Evolutionary conservation across 2,797 vertebrate genomes (phyloP).

Genomic region (Anas acuta): DNA sequence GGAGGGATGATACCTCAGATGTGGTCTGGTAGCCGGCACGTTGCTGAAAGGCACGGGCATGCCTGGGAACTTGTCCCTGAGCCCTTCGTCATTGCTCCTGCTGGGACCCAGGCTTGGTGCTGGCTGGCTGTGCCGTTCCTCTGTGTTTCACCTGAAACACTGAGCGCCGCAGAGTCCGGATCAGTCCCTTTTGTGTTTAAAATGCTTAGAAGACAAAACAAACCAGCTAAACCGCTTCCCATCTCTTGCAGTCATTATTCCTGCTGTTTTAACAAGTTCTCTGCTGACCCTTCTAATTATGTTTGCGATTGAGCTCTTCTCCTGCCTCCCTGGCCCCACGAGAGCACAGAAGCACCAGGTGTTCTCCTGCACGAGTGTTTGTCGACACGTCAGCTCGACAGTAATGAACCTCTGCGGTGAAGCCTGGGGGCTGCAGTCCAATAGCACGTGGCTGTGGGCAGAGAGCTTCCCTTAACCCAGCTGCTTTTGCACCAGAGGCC

Average conservation of each 20-base stretch:
- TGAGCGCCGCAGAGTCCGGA: background rate
- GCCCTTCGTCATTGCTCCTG: background rate
- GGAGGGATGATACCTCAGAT: background rate
- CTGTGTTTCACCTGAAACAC: fast-evolving
- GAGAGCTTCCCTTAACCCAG: background rate
- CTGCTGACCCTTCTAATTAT: background rate
- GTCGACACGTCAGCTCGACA: fast-evolving
- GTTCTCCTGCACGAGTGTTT: background rate
- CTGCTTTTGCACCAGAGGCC: background rate
- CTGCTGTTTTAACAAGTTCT: background rate
- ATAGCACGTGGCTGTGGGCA: fast-evolving
- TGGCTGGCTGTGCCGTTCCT: background rate
- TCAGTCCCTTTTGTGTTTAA: background rate
- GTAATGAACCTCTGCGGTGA: fast-evolving
- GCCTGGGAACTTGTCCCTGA: background rate
- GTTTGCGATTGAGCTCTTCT: background rate
- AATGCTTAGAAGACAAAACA: background rate
- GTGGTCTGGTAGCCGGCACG: background rate
- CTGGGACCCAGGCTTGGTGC: fast-evolving
- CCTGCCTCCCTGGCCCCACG: background rate
- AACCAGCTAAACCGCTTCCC: background rate
- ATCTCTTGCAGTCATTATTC: fast-evolving
- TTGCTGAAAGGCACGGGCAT: background rate
- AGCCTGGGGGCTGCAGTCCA: background rate
- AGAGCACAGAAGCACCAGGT: background rate